Evolutionary conservation across 2,888 invertebrate genomes (phyloP).

Genomic region (Synanthedon vespiformis): DNA sequence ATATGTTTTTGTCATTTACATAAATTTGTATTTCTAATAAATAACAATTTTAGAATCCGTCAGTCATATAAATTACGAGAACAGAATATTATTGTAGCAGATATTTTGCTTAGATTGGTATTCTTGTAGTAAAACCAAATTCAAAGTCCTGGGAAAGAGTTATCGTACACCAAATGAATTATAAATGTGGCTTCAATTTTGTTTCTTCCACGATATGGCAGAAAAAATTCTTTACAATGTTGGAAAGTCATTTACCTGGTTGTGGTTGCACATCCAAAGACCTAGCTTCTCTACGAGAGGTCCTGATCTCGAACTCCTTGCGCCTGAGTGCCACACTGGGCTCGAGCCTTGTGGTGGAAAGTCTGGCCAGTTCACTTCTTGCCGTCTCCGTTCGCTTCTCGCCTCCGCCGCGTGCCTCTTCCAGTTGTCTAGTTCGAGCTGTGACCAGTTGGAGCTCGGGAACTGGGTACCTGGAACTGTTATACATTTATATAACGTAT

Average conservation of each 20-base stretch:
- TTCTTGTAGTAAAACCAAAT: no score
- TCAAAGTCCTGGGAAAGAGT: no score
- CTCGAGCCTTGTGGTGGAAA: constrained; percentile 76
- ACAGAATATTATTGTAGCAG: no score
- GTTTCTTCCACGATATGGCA: no score
- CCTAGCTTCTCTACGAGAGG: constrained; percentile 48
- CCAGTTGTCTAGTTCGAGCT: constrained; percentile 80
- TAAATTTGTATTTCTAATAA: no score
- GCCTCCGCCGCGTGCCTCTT: constrained; percentile 73
- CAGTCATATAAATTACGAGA: no score
- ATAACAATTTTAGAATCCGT: no score
- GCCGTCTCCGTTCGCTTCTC: constrained; percentile 76
- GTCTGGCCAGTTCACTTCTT: constrained; percentile 75
- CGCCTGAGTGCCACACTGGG: constrained; percentile 81
- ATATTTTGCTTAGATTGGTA: no score
- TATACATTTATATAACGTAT: no score
- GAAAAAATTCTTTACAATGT: background rate
- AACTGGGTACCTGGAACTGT: constrained; percentile 43
- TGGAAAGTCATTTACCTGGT: constrained; percentile 24
- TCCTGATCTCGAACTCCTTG: constrained; percentile 77
- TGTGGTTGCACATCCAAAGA: constrained; percentile 61
- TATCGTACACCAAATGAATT: no score
- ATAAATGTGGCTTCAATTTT: no score
- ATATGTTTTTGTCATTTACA: no score
- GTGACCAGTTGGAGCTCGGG: constrained; percentile 77